Percentiles rank a stretch among this genome's conserved stretches.
Evolutionary conservation across 1,140 invertebrate species (phyloP).

Genomic region (Eufriesea mexicana): DNA sequence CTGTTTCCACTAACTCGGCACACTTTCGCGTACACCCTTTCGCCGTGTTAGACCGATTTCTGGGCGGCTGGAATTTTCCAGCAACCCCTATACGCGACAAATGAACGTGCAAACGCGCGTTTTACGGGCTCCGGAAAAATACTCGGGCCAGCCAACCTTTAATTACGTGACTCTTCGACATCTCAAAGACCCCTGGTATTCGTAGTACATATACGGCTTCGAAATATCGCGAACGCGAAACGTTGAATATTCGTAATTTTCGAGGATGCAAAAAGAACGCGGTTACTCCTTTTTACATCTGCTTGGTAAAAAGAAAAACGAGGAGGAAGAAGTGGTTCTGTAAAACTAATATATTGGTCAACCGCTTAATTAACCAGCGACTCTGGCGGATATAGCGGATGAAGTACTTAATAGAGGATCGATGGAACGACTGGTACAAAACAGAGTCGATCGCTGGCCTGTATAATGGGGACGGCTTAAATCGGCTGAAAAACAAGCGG

Average conservation of each 20-base stretch:
- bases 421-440: neutral
- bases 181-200: neutral
- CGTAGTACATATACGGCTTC: neutral
- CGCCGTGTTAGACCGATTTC: neutral
- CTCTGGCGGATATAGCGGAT: neutral
- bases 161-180: conserved; percentile 6
- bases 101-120: neutral
- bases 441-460: neutral
- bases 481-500: neutral
- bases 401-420: neutral
- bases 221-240: neutral
- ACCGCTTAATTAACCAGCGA: neutral
- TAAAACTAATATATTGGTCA: neutral
- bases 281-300: neutral
- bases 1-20: conserved; percentile 15
- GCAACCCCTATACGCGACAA: conserved; percentile 4
- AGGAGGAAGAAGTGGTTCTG: too few relatives aligned
- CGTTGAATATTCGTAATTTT: neutral
- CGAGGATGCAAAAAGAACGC: neutral
- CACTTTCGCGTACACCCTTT: neutral
- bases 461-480: neutral
- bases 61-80: neutral
- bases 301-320: too few relatives aligned
- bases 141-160: neutral
- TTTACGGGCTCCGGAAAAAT: neutral